phyloP scores from a whole-genome alignment of 1,140 invertebrate genomes.

The Tribolium castaneum region DNA sequence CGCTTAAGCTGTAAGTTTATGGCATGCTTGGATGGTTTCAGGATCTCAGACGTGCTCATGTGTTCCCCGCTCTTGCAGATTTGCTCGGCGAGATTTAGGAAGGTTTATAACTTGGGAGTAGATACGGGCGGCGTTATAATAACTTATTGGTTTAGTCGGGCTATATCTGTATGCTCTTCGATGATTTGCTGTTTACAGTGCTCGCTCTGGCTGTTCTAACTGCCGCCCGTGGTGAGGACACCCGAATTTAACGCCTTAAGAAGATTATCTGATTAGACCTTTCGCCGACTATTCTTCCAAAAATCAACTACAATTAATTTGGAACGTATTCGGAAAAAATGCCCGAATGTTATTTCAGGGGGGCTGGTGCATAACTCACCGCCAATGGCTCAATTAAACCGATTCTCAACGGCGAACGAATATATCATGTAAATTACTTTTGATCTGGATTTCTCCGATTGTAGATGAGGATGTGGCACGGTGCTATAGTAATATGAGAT shows the following conservation, averaged over 20 bases:
- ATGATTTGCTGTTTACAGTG: conserved; percentile 50
- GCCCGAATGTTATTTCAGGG: not conserved
- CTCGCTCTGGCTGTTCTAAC: conserved; percentile 39
- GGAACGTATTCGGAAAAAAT: too few relatives aligned
- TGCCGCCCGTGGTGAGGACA: conserved; percentile 43
- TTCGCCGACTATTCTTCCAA: not conserved
- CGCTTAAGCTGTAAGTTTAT: conserved; percentile 62
- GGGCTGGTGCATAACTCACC: not conserved
- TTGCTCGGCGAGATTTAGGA: conserved; percentile 59
- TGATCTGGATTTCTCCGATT: conserved; percentile 7
- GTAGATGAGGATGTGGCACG: conserved; percentile 11
- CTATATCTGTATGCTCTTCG: conserved; percentile 49
- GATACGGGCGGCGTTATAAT: conserved; percentile 42
- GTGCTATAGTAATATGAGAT: conserved; percentile 34
- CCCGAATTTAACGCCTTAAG: conserved; percentile 48
- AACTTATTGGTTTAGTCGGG: conserved; percentile 45
- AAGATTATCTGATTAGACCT: conserved; percentile 43
- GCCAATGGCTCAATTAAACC: conserved; percentile 7
- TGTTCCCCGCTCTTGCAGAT: conserved; percentile 57
- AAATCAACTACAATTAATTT: not conserved
- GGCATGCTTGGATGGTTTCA: conserved; percentile 60
- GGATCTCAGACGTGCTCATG: conserved; percentile 60
- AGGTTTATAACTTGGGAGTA: conserved; percentile 58
- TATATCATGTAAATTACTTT: conserved; percentile 23
- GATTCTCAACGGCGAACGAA: not conserved